phyloP scores from a whole-genome alignment of 2,888 invertebrate genomes.

The Drosophila differens region DNA sequence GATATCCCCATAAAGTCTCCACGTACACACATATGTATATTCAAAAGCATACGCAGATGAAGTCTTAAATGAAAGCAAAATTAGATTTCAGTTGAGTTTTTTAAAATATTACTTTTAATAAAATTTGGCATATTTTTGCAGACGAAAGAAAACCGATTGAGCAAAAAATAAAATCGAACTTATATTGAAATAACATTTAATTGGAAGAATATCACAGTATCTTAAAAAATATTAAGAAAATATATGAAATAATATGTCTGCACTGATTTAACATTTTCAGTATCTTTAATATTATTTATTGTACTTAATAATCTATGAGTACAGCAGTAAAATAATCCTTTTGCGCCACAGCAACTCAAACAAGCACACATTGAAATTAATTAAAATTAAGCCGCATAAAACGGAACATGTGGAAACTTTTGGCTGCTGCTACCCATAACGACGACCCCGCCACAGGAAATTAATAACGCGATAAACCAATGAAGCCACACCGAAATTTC shows the following conservation, averaged over 20 bases:
- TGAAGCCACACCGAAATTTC: constrained; percentile 32
- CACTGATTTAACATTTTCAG: neutral
- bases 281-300: neutral
- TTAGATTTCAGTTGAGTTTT: too few relatives aligned
- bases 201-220: neutral
- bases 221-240: neutral
- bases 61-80: neutral
- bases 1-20: neutral
- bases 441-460: constrained; percentile 47
- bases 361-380: constrained; percentile 60
- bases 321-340: neutral
- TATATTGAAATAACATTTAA: neutral
- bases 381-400: constrained; percentile 64
- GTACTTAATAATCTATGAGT: neutral
- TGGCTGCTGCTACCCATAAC: constrained; percentile 42
- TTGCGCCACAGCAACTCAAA: constrained; percentile 23
- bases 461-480: constrained; percentile 46
- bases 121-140: neutral
- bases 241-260: neutral
- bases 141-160: neutral
- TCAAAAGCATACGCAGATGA: neutral
- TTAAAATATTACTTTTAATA: neutral
- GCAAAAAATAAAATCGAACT: neutral
- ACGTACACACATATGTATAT: neutral
- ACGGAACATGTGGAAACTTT: constrained; percentile 49